A percentile compares a stretch with the other conserved stretches of the same genome.
phyloP scores from a whole-genome alignment of 2,888 invertebrate genomes.

The Nemotelus nigrinus region DNA sequence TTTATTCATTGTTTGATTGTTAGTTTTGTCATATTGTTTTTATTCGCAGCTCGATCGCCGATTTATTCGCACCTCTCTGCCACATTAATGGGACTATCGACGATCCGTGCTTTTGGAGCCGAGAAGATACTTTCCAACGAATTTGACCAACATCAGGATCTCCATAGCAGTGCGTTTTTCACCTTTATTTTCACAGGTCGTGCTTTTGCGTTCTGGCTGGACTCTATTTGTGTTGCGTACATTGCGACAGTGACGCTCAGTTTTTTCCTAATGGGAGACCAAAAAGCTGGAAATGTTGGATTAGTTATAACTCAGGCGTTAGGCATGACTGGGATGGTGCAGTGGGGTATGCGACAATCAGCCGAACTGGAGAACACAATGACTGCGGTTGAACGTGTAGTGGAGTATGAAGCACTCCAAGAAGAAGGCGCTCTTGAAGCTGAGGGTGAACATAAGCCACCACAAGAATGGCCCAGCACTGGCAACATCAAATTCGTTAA shows the following conservation, averaged over 20 bases:
- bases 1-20: not conserved
- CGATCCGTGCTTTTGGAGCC: slow-evolving; percentile 89
- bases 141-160: slow-evolving; percentile 83
- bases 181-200: slow-evolving; percentile 88
- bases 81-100: slow-evolving; percentile 87
- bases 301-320: slow-evolving; percentile 83
- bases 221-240: slow-evolving; percentile 87
- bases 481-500: slow-evolving; percentile 76
- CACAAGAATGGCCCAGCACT: slow-evolving; percentile 76
- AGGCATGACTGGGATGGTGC: slow-evolving; percentile 74
- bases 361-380: slow-evolving; percentile 89
- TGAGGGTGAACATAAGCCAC: slow-evolving; percentile 72
- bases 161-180: slow-evolving; percentile 93
- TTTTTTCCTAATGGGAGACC: slow-evolving; percentile 76
- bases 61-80: slow-evolving; percentile 93
- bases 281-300: slow-evolving; percentile 79
- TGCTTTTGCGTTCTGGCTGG: slow-evolving; percentile 94
- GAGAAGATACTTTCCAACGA: slow-evolving; percentile 80
- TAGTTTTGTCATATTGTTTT: not conserved
- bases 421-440: slow-evolving; percentile 74
- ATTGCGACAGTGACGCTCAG: slow-evolving; percentile 79
- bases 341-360: slow-evolving; percentile 92
- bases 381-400: slow-evolving; percentile 86
- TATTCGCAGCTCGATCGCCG: slow-evolving; percentile 83
- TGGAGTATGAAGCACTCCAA: slow-evolving; percentile 71